Evolutionary conservation across 2,113 vertebrate species (phyloP).

Genomic region (Mustela nigripes): DNA sequence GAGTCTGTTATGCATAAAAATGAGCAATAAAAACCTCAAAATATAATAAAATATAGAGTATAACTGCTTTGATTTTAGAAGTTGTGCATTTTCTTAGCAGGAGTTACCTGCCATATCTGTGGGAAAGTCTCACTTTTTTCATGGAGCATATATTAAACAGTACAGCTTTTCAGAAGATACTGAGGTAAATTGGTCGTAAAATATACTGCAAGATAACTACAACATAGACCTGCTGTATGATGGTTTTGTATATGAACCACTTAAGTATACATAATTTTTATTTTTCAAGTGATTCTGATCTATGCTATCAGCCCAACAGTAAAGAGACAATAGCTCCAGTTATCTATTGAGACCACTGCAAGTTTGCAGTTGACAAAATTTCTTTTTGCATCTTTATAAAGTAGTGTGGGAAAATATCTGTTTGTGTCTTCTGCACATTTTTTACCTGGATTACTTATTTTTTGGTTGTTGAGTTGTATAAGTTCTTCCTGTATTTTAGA

Average conservation of each 20-base stretch:
- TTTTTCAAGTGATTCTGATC: slow-evolving; percentile 19
- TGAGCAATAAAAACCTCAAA: slow-evolving; percentile 13
- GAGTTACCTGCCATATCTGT: not conserved
- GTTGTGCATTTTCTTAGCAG: not conserved
- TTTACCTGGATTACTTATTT: not conserved
- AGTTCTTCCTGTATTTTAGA: not conserved
- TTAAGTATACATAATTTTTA: slow-evolving; percentile 31
- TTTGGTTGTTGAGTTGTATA: not conserved
- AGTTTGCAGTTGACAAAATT: not conserved
- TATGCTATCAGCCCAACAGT: not conserved
- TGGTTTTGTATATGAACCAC: not conserved
- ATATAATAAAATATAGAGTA: not conserved
- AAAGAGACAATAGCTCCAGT: not conserved
- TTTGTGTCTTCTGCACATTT: not conserved
- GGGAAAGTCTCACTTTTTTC: slow-evolving; percentile 22
- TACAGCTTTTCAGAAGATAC: slow-evolving; percentile 39
- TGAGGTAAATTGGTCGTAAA: slow-evolving; percentile 20
- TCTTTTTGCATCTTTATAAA: slow-evolving; percentile 16
- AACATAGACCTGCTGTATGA: not conserved
- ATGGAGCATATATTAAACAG: not conserved
- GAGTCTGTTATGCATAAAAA: slow-evolving; percentile 11
- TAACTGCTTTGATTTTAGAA: slow-evolving; percentile 37
- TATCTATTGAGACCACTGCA: not conserved
- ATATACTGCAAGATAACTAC: not conserved
- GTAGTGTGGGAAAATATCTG: not conserved